phyloP scores from a whole-genome alignment of 2,797 vertebrate species.

The Paedocypris micromegethes region DNA sequence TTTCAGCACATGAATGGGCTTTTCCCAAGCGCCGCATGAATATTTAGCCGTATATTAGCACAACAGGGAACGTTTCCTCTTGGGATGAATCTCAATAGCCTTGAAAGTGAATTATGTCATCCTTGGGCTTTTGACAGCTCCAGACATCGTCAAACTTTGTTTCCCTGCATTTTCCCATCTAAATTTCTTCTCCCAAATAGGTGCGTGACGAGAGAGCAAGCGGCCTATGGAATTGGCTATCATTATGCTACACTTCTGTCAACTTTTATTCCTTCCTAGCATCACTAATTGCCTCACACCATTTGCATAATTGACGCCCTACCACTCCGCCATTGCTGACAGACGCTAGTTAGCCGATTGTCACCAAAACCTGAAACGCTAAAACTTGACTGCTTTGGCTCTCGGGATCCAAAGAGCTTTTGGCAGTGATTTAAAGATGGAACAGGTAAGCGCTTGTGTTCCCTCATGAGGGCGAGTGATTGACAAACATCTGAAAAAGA shows the following conservation, averaged over 20 bases:
- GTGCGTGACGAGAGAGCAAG: constrained; percentile 46
- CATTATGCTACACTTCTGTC: constrained; percentile 42
- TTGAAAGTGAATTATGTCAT: constrained; percentile 31
- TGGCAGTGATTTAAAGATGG: constrained; percentile 16
- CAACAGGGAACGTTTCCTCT: neutral
- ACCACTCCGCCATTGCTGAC: constrained; percentile 34
- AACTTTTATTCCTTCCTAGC: constrained; percentile 12
- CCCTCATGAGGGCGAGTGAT: constrained; percentile 12
- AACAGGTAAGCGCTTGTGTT: constrained; percentile 20
- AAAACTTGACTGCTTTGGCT: constrained; percentile 15
- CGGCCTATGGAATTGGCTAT: constrained; percentile 50
- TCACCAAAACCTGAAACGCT: constrained; percentile 15
- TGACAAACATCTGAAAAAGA: constrained; percentile 25
- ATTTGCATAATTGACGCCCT: constrained; percentile 52
- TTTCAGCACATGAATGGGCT: constrained; percentile 32
- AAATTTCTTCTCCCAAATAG: constrained; percentile 48
- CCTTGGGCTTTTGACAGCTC: constrained; percentile 8
- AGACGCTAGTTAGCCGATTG: constrained; percentile 30
- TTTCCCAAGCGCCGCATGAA: constrained; percentile 6
- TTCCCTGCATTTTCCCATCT: constrained; percentile 39
- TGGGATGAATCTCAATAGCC: neutral
- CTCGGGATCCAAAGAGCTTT: neutral
- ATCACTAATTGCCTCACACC: constrained; percentile 37
- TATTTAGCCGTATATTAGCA: neutral
- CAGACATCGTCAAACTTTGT: constrained; percentile 39